Percentiles rank a stretch among this genome's conserved stretches.
phyloP scores from a whole-genome alignment of 1,140 invertebrate species.

The Drosophila bocqueti region DNA sequence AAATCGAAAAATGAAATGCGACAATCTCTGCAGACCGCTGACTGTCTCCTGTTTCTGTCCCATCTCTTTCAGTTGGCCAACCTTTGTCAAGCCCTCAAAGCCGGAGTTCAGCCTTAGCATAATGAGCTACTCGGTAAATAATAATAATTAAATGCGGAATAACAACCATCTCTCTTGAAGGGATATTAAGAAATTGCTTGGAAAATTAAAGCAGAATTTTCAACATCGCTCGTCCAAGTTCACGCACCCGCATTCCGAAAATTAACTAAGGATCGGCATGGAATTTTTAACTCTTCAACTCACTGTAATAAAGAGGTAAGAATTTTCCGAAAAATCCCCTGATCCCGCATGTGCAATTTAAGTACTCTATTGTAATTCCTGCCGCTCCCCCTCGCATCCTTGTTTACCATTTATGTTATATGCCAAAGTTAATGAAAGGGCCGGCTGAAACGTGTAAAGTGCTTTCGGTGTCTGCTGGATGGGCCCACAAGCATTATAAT shows the following conservation, averaged over 20 bases:
- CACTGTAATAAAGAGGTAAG: slow-evolving; percentile 23
- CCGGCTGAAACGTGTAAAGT: slow-evolving; percentile 69
- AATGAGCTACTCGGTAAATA: slow-evolving; percentile 68
- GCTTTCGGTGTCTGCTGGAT: slow-evolving; percentile 72
- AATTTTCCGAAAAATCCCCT: slow-evolving; percentile 7
- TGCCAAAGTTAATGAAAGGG: slow-evolving; percentile 71
- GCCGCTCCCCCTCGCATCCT: background rate
- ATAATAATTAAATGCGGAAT: slow-evolving; percentile 19
- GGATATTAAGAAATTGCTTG: background rate
- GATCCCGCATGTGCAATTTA: slow-evolving; percentile 19
- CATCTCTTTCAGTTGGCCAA: slow-evolving; percentile 15
- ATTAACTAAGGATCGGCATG: background rate
- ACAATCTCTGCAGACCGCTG: slow-evolving; percentile 28
- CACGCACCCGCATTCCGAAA: background rate
- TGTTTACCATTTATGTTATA: slow-evolving; percentile 63
- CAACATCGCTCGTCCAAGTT: background rate
- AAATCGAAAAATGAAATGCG: slow-evolving; percentile 68
- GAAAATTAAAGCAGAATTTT: slow-evolving; percentile 1
- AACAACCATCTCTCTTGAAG: background rate
- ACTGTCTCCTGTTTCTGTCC: slow-evolving; percentile 7
- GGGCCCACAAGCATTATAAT: slow-evolving; percentile 70
- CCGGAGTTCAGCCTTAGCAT: slow-evolving; percentile 17
- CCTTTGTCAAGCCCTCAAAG: slow-evolving; percentile 43
- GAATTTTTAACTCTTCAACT: slow-evolving; percentile 22
- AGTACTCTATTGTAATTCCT: slow-evolving; percentile 37